Evolutionary conservation across 2,888 invertebrate genomes (phyloP), one percentile per base, ranked within the genome.

Genomic region (Buathra laborator): DNA sequence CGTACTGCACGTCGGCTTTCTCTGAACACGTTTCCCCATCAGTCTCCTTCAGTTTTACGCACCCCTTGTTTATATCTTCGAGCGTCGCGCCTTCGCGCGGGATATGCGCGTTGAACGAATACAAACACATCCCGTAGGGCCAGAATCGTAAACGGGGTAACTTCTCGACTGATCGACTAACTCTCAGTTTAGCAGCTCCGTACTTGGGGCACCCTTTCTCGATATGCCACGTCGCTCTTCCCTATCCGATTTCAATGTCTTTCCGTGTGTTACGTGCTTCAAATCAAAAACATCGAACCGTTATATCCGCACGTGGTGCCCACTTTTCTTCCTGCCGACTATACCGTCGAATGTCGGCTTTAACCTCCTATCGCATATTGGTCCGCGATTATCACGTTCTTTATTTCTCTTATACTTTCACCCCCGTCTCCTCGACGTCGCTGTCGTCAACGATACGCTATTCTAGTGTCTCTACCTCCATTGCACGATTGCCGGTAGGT

Each of bases 241-340:
- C 89, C 90, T 91, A 91, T 92, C 91, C 90, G 91, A 93, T 93
- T 92, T 93, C 93, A 92, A 93, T 92, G 92, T 91, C 91, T 90
- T 91, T 91, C 91, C 89, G 71, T 59, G 76, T 76, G 89, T 91
- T 92, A 93, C 93, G 92, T 93, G 93, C 91, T 88, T 89, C 90
- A 91, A 93, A 93, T 93, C 90, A 93, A 91, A 93, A 93, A 92
- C 91, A 92, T 89, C 48, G 87, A 89, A 89, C 12, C 89, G 89
- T 89, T 90, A 91, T 90, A 90, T 89, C 89, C 86, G 89, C 91
- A 91, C 90, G 92, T 90, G 91, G 87, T 88, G 87, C 86, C 86
- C 88, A 89, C 89, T 90, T 90, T 88, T 90, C 89, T 88, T 87
- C 72, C 76, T 84, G 71, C 68, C 56, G n/a, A 46, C 71, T 29